Conservation (phyloP, 2,888 invertebrate genomes). For the Parochlus steinenii region DNA sequence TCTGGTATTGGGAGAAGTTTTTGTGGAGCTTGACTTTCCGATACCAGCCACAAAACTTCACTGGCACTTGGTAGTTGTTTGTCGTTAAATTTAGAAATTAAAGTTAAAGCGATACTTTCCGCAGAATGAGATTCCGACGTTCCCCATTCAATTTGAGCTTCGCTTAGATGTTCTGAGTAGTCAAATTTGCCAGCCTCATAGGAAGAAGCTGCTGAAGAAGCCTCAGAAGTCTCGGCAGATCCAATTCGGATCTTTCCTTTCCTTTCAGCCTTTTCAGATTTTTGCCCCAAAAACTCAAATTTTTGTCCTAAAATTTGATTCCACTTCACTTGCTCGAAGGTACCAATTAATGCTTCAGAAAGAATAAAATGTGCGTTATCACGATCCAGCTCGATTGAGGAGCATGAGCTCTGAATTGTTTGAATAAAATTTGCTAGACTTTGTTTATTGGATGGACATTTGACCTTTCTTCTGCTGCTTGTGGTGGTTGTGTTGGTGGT, state of each 20-base stretch:
- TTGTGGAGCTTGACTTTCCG: constrained; percentile 60
- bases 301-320: constrained; percentile 29
- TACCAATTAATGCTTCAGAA: constrained; percentile 68
- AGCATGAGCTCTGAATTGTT: constrained; percentile 48
- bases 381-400: constrained; percentile 60
- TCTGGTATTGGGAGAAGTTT: constrained; percentile 58
- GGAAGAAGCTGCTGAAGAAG: too few relatives aligned
- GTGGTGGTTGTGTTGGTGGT: constrained; percentile 39
- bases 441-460: constrained; percentile 46
- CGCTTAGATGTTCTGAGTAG: too few relatives aligned
- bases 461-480: constrained; percentile 40
- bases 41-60: constrained; percentile 64
- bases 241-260: background rate
- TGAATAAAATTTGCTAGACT: constrained; percentile 55
- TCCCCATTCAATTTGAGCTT: constrained; percentile 22
- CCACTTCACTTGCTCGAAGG: constrained; percentile 58
- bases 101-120: constrained; percentile 59
- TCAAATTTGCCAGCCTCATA: too few relatives aligned
- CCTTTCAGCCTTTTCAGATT: background rate
- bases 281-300: too few relatives aligned
- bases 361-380: constrained; percentile 78
- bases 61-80: constrained; percentile 59
- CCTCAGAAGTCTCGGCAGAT: constrained; percentile 6
- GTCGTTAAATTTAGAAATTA: constrained; percentile 59
- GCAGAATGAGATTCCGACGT: constrained; percentile 43